These are phyloP conservation scores for Dipus sagitta DNA, from an alignment of 2,797 vertebrate genomes.

Conservation along the genomic window DNA sequence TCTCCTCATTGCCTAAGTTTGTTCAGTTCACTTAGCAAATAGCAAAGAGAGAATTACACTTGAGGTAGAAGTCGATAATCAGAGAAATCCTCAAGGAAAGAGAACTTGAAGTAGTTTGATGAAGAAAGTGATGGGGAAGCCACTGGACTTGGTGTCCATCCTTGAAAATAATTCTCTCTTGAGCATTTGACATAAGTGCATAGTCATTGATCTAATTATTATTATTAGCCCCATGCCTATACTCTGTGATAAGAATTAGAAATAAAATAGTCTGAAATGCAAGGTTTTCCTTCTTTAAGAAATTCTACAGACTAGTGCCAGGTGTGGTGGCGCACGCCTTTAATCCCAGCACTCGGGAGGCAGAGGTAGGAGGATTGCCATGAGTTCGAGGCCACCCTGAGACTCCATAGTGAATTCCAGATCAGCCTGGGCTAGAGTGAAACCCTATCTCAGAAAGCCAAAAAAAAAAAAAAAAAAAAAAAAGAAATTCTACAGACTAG, in stretches of 20 bases:
- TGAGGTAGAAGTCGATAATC: not conserved
- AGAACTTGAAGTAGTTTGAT: not conserved
- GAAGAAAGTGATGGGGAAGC: constrained; percentile 1
- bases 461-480: too few species aligned
- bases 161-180: constrained; percentile 28
- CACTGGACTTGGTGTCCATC: not conserved
- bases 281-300: not conserved
- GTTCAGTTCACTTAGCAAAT: not conserved
- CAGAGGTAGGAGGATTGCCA: too few species aligned
- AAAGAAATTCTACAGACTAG: too few species aligned
- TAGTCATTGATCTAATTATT: constrained; percentile 4
- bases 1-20: not conserved
- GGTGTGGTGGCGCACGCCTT: too few species aligned
- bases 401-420: too few species aligned
- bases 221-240: not conserved
- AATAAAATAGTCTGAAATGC: not conserved
- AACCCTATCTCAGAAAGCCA: too few species aligned
- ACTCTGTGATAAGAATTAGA: not conserved
- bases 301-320: too few species aligned
- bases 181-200: not conserved
- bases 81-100: not conserved
- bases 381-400: too few species aligned
- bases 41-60: not conserved
- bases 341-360: too few species aligned
- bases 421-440: too few species aligned